Percentiles rank a stretch among this genome's conserved stretches.
Conservation (phyloP, 2,888 invertebrate genomes). For the Rotaria sp. region DNA sequence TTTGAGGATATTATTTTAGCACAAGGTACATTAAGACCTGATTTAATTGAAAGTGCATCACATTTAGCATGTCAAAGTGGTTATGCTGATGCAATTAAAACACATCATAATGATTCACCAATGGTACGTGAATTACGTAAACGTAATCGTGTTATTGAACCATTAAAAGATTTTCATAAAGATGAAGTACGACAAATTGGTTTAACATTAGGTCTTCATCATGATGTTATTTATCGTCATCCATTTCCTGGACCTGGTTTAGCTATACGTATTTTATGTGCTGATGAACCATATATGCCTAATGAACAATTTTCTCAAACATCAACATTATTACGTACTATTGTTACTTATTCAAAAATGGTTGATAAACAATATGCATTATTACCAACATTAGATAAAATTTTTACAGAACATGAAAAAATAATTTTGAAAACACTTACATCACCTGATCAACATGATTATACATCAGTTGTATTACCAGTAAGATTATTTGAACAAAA, state of each 20-base stretch:
- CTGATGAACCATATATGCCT: constrained; percentile 77
- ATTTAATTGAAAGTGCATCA: constrained; percentile 29
- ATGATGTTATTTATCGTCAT: constrained; percentile 80
- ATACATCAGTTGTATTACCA: neutral
- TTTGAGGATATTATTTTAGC: constrained; percentile 28
- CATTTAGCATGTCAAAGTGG: constrained; percentile 21
- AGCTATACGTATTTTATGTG: constrained; percentile 89
- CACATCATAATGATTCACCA: constrained; percentile 97
- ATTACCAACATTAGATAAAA: constrained; percentile 1
- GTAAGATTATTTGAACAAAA: neutral
- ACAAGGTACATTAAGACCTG: constrained; percentile 75
- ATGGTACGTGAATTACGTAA: constrained; percentile 71
- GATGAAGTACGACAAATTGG: constrained; percentile 88
- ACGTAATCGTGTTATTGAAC: constrained; percentile 82
- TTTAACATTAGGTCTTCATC: constrained; percentile 76
- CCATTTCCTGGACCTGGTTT: constrained; percentile 95
- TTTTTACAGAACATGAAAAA: neutral
- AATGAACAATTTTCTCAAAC: neutral
- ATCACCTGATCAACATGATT: neutral
- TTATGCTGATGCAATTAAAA: constrained; percentile 64
- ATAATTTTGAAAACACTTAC: neutral
- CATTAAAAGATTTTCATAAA: constrained; percentile 96
- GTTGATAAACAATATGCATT: constrained; percentile 66
- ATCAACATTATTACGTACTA: constrained; percentile 66
- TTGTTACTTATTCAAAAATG: constrained; percentile 58